Evolutionary conservation across 2,888 invertebrate genomes (phyloP), one percentile per base, ranked within the genome.

Genomic region (Gymnocheta viridis): DNA sequence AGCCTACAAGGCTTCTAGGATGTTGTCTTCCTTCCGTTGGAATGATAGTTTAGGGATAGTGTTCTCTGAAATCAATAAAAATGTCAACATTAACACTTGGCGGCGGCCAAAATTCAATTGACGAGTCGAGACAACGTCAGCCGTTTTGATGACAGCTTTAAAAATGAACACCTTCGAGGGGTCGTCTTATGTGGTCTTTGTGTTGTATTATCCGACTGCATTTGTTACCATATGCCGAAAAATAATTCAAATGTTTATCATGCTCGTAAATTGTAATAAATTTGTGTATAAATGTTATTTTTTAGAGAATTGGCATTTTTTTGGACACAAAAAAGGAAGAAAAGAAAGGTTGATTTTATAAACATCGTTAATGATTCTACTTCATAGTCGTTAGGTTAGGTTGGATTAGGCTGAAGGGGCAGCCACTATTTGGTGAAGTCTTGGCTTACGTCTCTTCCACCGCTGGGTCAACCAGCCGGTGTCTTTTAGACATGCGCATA

Each of bases 81-180:
- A 58, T 77, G 73, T 81, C 77, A 84, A 73, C 60, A 58, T 51
- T 62, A 56, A 27, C 51, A 77, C 77, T 84, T 81, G 77, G 47
- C 47, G 84, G 62, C 62, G 67, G 62, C 72, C 6, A 24, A n/a
- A 69, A 69, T 67, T 60, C 35, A 60, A 67, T 72, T 77, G 60
- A 73, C 51, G 44, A 44, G 47, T 24, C 66, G 72, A 60, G 54
- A 19, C 76, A 66, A 56, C 22, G 22, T 47, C 38, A 56, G 32
- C 9, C 14, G 14, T 38, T 67, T 54, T 47, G 62, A 10, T 62
- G 69, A 64, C 67, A 69, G 47, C n/a, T 22, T 24, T 24, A 29
- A 69, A 74, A 24, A 32, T 38, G 27, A 58, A 56, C 64, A 56
- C 56, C 17, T 69, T 62, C 69, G 70, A 74, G 78, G 74, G 69